Evolutionary conservation across 2,113 vertebrate species (phyloP).

Genomic region (Delphinus delphis): DNA sequence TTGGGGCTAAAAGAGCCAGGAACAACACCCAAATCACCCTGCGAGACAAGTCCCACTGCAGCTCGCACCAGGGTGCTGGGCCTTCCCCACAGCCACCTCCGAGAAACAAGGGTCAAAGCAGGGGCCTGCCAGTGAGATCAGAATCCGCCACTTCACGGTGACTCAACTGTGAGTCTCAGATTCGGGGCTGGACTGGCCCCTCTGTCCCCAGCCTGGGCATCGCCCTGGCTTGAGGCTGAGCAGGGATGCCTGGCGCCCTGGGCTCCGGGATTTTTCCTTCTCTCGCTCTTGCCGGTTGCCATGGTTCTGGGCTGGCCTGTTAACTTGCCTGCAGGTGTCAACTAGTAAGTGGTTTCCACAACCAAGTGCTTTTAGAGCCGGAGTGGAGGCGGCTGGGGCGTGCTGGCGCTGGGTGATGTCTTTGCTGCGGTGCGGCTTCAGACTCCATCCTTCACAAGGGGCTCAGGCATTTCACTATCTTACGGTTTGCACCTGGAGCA

Average conservation of each 20-base stretch:
- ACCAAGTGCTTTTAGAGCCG: not conserved
- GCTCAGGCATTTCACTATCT: not conserved
- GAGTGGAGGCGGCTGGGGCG: not conserved
- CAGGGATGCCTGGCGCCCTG: fast-evolving
- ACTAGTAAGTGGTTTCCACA: slow-evolving; percentile 27
- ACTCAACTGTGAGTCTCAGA: not conserved
- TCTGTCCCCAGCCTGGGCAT: not conserved
- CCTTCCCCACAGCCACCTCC: not conserved
- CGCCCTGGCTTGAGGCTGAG: not conserved
- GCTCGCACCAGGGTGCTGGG: fast-evolving
- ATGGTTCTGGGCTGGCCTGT: slow-evolving; percentile 36
- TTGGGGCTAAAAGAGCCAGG: not conserved
- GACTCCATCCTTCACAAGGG: not conserved
- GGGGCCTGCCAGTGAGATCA: not conserved
- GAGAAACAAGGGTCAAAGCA: not conserved
- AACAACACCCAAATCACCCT: not conserved
- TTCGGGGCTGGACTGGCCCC: no score
- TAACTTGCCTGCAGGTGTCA: not conserved
- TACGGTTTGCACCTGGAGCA: not conserved
- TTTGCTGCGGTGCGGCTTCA: not conserved
- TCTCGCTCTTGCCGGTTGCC: not conserved
- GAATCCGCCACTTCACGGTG: not conserved
- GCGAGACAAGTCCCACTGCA: not conserved
- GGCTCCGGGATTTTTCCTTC: not conserved
- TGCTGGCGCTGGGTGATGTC: not conserved